Conservation (phyloP, 2,113 vertebrate genomes). For the Alouatta palliata region DNA sequence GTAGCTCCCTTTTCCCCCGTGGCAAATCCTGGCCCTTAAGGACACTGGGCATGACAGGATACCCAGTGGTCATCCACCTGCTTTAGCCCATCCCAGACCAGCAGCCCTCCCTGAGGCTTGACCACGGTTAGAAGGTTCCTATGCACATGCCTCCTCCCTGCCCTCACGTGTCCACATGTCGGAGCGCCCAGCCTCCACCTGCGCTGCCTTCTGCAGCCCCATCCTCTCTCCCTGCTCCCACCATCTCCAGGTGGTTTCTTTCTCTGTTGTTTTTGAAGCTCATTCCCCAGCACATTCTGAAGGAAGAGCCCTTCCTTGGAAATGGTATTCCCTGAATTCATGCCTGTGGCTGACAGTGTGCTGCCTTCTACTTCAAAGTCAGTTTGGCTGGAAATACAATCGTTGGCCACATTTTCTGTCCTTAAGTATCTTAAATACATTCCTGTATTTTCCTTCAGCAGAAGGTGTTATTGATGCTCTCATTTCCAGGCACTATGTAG, state of each 20-base stretch:
- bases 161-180: fast-evolving
- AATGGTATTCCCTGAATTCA: neutral
- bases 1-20: neutral
- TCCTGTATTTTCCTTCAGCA: neutral
- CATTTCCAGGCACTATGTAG: neutral
- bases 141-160: too few relatives aligned
- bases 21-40: neutral
- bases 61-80: too few relatives aligned
- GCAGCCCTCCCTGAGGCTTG: neutral
- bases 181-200: neutral
- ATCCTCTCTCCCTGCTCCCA: neutral
- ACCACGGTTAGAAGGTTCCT: too few relatives aligned
- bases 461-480: neutral
- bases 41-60: too few relatives aligned
- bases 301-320: neutral
- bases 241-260: neutral
- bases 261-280: neutral
- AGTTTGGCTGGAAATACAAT: neutral
- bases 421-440: neutral
- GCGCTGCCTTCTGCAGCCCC: neutral
- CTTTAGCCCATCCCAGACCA: neutral
- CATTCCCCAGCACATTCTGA: neutral
- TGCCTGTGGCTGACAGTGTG: neutral
- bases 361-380: neutral
- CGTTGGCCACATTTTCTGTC: neutral